Evolutionary conservation across 2,797 vertebrate genomes (phyloP).

Genomic region (Gymnoscopelus microlampas): DNA sequence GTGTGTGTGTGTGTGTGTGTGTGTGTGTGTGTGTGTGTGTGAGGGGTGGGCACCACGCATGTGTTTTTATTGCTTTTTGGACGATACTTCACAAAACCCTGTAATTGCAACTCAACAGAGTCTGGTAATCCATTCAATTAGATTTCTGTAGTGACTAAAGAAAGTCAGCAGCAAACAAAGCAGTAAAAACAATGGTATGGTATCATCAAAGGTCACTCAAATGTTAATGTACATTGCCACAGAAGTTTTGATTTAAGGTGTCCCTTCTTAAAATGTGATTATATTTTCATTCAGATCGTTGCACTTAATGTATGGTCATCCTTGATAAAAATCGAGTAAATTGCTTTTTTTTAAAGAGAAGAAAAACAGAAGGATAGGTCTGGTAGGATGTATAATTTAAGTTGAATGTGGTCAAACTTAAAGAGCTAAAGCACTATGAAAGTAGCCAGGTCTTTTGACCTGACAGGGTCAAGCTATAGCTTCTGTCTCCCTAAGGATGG

Average conservation of each 20-base stretch:
- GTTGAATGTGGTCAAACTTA: slow-evolving; percentile 1
- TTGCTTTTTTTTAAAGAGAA: neutral
- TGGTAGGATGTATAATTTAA: neutral
- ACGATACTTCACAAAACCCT: slow-evolving; percentile 7
- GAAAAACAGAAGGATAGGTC: too few relatives aligned
- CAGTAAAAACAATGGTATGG: neutral
- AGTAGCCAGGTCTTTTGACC: slow-evolving; percentile 33
- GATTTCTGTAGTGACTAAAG: neutral
- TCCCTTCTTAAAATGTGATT: slow-evolving; percentile 20
- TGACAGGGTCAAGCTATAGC: slow-evolving; percentile 43
- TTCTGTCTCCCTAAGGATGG: slow-evolving; percentile 29
- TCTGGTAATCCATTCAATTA: slow-evolving; percentile 10
- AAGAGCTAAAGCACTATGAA: neutral
- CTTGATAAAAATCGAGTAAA: neutral
- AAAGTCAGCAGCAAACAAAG: neutral
- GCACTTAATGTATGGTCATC: too few relatives aligned
- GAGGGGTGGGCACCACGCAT: neutral
- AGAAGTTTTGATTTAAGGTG: slow-evolving; percentile 31
- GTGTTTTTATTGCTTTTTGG: slow-evolving; percentile 28
- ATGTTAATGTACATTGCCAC: neutral
- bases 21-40: neutral
- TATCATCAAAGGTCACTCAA: slow-evolving; percentile 5
- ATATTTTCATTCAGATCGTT: neutral
- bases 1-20: slow-evolving; percentile 1
- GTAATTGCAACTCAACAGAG: slow-evolving; percentile 14